These are phyloP conservation scores for Pristionchus fissidentatus DNA, from an alignment of 2,888 invertebrate species.

Conservation along the genomic window DNA sequence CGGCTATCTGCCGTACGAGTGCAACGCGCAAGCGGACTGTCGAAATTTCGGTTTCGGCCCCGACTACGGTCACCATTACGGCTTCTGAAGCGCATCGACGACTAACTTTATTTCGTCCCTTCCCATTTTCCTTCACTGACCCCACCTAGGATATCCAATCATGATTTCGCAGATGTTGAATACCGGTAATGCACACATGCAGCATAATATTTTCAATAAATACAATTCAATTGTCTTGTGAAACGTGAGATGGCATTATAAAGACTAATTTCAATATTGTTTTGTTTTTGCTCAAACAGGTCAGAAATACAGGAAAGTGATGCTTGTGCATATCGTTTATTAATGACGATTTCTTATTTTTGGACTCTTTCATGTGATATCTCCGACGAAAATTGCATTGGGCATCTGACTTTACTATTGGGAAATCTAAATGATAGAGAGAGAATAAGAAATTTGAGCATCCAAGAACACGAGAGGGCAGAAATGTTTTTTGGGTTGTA, in stretches of 20 bases:
- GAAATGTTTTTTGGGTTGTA: no score
- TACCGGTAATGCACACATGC: no score
- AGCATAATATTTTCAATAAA: conserved; percentile 9
- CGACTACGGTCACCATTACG: conserved; percentile 43
- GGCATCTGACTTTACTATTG: no score
- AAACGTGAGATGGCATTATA: conserved; percentile 8
- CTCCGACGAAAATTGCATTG: no score
- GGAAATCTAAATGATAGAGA: no score
- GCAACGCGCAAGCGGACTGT: not conserved
- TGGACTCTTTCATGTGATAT: no score
- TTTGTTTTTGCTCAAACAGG: not conserved
- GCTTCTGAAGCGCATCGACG: conserved; percentile 25
- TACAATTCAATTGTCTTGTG: not conserved
- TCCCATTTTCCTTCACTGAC: not conserved
- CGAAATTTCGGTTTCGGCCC: conserved; percentile 38
- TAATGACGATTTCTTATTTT: no score
- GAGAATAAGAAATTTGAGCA: no score
- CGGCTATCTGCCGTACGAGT: conserved; percentile 34
- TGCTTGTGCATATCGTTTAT: no score
- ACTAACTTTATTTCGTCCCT: not conserved
- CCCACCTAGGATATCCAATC: conserved; percentile 38
- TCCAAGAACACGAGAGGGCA: no score
- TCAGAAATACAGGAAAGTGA: no score
- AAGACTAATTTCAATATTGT: not conserved
- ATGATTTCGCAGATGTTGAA: no score